Evolutionary conservation across 1,140 invertebrate genomes (phyloP).

Genomic region (Harlomillsia oculata): DNA sequence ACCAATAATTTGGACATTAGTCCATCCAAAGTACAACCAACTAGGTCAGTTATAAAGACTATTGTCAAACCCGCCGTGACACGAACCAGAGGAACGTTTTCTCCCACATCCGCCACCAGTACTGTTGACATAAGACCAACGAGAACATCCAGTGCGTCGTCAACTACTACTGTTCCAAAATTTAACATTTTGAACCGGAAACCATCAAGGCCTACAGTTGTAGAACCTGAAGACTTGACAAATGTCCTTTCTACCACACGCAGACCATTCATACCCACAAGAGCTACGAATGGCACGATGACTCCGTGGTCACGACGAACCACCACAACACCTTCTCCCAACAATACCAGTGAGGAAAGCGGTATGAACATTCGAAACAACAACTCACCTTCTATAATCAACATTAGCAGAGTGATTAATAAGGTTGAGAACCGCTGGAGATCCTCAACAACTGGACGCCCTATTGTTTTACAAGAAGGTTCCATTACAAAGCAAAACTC

Average conservation of each 20-base stretch:
- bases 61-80: background rate
- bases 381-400: constrained; percentile 11
- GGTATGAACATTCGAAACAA: background rate
- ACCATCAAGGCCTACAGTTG: constrained; percentile 7
- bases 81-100: background rate
- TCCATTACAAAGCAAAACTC: too few relatives aligned
- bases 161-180: background rate
- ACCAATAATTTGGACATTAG: background rate
- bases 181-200: background rate
- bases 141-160: background rate
- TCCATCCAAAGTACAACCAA: background rate
- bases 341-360: background rate
- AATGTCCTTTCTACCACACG: background rate
- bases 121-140: background rate
- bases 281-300: background rate
- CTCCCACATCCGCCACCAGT: background rate
- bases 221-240: background rate
- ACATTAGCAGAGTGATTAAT: constrained; percentile 11
- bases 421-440: constrained; percentile 4
- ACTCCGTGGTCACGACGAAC: constrained; percentile 2
- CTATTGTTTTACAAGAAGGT: too few relatives aligned
- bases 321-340: background rate
- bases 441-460: constrained; percentile 2
- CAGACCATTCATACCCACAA: too few relatives aligned
- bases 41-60: background rate